Evolutionary conservation across 2,113 vertebrate genomes (phyloP).

Genomic region (Alethe castanea): DNA sequence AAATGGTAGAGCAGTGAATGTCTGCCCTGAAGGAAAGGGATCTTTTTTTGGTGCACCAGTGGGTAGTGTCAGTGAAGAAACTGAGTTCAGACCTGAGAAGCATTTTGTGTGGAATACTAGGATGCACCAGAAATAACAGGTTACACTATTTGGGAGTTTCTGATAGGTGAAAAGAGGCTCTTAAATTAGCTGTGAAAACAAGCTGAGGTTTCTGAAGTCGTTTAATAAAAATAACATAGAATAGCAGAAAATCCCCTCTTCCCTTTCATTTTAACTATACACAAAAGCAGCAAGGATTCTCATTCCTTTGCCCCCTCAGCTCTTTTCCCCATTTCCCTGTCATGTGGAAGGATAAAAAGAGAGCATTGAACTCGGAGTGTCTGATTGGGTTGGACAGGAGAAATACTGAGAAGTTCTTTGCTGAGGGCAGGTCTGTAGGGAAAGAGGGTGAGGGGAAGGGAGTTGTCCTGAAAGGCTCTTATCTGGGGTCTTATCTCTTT

Average conservation of each 20-base stretch:
- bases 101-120: not conserved
- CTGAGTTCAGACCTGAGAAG: not conserved
- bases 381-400: constrained; percentile 12
- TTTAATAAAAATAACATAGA: not conserved
- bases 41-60: constrained; percentile 1
- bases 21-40: not conserved
- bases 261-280: not conserved
- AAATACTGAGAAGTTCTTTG: not conserved
- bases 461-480: constrained; percentile 2
- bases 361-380: not conserved
- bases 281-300: not conserved
- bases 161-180: not conserved
- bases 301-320: not conserved
- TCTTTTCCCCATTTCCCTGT: not conserved
- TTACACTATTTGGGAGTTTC: not conserved
- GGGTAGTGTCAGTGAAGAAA: constrained; percentile 10
- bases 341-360: not conserved
- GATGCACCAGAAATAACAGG: not conserved
- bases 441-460: not conserved
- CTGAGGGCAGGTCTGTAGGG: not conserved
- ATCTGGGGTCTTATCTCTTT: not conserved
- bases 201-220: not conserved
- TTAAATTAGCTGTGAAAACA: not conserved
- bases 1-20: not conserved
- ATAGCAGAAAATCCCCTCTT: not conserved